phyloP scores from a whole-genome alignment of 2,113 vertebrate species.

The Rhinoptilus africanus region DNA sequence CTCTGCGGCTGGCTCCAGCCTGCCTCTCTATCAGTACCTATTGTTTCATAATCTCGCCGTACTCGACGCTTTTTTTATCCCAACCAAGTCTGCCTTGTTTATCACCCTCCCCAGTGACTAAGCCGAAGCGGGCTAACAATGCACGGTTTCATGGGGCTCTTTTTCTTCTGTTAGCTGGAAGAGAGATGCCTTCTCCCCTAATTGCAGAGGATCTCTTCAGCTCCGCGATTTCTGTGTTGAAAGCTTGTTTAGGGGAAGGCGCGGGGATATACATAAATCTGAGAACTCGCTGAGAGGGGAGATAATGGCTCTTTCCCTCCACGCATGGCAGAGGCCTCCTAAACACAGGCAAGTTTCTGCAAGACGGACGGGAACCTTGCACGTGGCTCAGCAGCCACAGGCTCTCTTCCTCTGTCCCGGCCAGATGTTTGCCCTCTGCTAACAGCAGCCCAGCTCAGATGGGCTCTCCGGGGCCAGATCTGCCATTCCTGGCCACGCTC shows the following conservation, averaged over 20 bases:
- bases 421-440: neutral
- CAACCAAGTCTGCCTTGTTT: constrained; percentile 51
- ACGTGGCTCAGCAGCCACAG: neutral
- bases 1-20: constrained; percentile 26
- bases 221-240: neutral
- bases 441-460: neutral
- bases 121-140: neutral
- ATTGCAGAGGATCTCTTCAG: constrained; percentile 35
- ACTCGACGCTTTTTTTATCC: constrained; percentile 55
- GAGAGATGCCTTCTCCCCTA: constrained; percentile 21
- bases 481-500: rapidly evolving
- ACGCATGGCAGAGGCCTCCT: constrained; percentile 28
- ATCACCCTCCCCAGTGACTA: constrained; percentile 39
- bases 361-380: neutral
- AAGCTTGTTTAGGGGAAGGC: constrained; percentile 16
- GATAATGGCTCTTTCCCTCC: constrained; percentile 24
- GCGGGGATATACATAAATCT: neutral
- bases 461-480: neutral
- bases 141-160: neutral
- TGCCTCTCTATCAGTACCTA: constrained; percentile 61
- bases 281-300: constrained; percentile 1
- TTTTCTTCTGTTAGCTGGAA: constrained; percentile 38
- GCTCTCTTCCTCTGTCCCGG: neutral
- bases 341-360: neutral
- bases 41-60: constrained; percentile 50